Evolutionary conservation across 2,888 invertebrate genomes (phyloP), one percentile per base, ranked within the genome.

Genomic region (Lycophotia porphyrea): DNA sequence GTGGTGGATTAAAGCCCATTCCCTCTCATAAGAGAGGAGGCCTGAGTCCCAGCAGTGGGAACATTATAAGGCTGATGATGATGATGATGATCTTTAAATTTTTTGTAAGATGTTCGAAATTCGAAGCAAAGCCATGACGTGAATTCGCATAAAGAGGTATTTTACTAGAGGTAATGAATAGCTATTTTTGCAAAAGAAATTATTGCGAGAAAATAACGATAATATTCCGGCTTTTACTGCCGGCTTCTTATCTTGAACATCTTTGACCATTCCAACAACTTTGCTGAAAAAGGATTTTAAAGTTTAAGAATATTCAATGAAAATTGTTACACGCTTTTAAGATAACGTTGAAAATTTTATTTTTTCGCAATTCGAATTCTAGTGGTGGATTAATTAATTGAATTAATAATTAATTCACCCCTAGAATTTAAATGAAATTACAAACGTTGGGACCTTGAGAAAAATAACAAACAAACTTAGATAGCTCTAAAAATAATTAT

Each of bases 301-400:
- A 76, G 42, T 78, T 81, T 71, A 31, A 68, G 70, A 84, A 81
- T 78, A 78, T 81, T 84, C 58, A 77, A 77, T 80, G 65, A 13
- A 77, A 80, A 75, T 77, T 76, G 65, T 73, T 70, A 68, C 34
- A 24, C 34, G 75, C n/a, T n/a, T 74, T 68, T 67, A 65, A n/a
- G 63, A 24, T 49, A n/a, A 68, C 39, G 52, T 55, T 47, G 2
- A 49, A 49, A 67, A 49, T 18, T 13, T 0, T 67, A 8, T 21
- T 58, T 60, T 61, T 36, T 76, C 58, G 21, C 31, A 21, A 31
- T 5, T 24, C 9, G 5, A 8, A 39, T 31, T 31, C n/a, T 49
- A 34, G 13, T 21, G n/a, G 39, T 49, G 18, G 21, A 36, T n/a
- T n/a, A n/a, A n/a, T n/a, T n/a, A n/a, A n/a, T n/a, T n/a, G n/a